A percentile compares a stretch with the other conserved stretches of the same genome.
Conservation (phyloP, 2,888 invertebrate genomes). For the Malacosoma neustria region DNA sequence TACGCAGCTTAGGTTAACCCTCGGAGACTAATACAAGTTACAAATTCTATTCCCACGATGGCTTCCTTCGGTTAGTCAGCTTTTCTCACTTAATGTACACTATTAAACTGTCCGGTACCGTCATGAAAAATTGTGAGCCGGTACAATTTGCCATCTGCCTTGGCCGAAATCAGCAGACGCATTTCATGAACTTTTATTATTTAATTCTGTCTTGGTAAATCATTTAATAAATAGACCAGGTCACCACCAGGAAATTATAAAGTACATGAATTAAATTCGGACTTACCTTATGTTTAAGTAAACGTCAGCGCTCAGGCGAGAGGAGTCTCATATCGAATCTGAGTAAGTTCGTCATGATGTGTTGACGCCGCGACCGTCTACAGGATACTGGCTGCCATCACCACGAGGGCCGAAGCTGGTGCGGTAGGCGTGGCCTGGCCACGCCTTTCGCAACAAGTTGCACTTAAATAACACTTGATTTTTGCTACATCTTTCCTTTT, state of each 20-base stretch:
- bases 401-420: conserved; percentile 9
- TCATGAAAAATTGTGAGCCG: background rate
- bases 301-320: conserved; percentile 72
- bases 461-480: conserved; percentile 8
- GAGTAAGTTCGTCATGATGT: conserved; percentile 51
- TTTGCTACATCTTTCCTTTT: conserved; percentile 6
- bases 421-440: conserved; percentile 26
- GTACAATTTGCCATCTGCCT: too few relatives aligned
- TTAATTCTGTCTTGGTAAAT: too few relatives aligned
- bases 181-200: too few relatives aligned
- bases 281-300: conserved; percentile 64
- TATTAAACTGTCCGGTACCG: background rate
- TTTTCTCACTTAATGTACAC: too few relatives aligned
- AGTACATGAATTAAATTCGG: too few relatives aligned
- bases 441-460: conserved; percentile 62
- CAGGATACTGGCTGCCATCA: conserved; percentile 9
- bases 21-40: too few relatives aligned
- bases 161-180: too few relatives aligned
- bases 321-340: conserved; percentile 64
- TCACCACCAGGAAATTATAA: too few relatives aligned
- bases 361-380: conserved; percentile 5
- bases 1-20: too few relatives aligned
- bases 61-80: too few relatives aligned
- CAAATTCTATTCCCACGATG: too few relatives aligned
- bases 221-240: too few relatives aligned